Percentiles rank a stretch among this genome's conserved stretches.
These are phyloP conservation scores for Mesopsocus fuscifrons DNA, from an alignment of 2,888 invertebrate genomes.

Conservation along the genomic window DNA sequence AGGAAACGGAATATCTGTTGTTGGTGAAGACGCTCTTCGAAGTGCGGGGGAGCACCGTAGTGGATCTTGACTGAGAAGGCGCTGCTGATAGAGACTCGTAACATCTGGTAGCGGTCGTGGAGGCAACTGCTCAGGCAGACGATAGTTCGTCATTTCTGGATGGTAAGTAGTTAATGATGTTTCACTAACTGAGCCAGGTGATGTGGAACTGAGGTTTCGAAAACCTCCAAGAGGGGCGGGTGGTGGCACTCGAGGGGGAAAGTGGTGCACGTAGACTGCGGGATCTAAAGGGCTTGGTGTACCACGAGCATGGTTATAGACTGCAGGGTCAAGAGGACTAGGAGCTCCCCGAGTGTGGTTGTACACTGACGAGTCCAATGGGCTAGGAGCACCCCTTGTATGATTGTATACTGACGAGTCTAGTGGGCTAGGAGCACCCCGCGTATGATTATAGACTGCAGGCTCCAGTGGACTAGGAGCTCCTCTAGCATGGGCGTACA, in stretches of 20 bases:
- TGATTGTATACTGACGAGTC: not conserved
- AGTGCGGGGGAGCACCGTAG: constrained; percentile 14
- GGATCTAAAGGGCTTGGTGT: constrained; percentile 4
- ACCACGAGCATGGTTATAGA: not conserved
- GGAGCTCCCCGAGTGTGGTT: not conserved
- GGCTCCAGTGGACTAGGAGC: not conserved
- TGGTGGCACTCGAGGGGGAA: not conserved
- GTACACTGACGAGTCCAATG: not conserved
- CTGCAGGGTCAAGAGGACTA: constrained; percentile 5
- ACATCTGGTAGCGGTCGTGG: not conserved
- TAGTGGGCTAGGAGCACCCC: not conserved
- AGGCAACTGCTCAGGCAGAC: not conserved
- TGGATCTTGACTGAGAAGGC: constrained; percentile 14
- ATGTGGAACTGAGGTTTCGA: not conserved
- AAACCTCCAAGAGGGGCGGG: not conserved
- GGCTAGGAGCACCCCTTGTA: not conserved
- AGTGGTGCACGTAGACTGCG: not conserved
- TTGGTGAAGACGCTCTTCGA: constrained; percentile 18
- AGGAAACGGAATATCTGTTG: constrained; percentile 14
- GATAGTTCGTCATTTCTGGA: not conserved
- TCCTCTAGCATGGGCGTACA: not conserved
- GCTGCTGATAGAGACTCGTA: constrained; percentile 12
- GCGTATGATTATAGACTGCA: not conserved
- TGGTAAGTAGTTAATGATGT: not conserved
- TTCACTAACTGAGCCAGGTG: not conserved